Percentiles rank a stretch among this genome's conserved stretches.
Conservation (phyloP, 2,113 vertebrate genomes). For the Catharus minimus region DNA sequence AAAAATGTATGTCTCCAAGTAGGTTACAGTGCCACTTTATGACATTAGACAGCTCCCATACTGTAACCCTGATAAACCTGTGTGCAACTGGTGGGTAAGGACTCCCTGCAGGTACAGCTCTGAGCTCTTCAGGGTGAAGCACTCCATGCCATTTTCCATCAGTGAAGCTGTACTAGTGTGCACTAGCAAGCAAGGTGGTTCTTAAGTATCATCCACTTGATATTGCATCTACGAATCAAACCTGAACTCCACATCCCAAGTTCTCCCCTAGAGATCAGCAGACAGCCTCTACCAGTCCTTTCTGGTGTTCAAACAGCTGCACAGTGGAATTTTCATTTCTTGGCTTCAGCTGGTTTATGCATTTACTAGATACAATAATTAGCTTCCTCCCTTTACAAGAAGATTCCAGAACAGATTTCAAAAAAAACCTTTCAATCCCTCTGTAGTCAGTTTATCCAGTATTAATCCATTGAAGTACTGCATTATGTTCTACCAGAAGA, state of each 20-base stretch:
- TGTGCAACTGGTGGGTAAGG: neutral
- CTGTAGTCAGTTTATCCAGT: neutral
- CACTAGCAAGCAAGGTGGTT: neutral
- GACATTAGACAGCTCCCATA: neutral
- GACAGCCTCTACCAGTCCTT: neutral
- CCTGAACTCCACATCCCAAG: neutral
- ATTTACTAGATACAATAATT: neutral
- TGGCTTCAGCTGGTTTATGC: neutral
- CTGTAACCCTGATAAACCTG: neutral
- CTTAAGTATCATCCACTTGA: neutral
- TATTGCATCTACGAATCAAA: neutral
- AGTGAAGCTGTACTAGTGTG: neutral
- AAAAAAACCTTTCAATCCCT: neutral
- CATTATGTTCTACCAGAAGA: slow-evolving; percentile 10
- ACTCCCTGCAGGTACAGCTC: neutral
- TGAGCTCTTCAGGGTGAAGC: neutral
- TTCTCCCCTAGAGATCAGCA: neutral
- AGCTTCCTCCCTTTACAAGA: neutral
- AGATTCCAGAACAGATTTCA: slow-evolving; percentile 18
- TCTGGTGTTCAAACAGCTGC: neutral
- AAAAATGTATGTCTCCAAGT: neutral
- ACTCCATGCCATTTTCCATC: neutral
- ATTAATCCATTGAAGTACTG: slow-evolving; percentile 19
- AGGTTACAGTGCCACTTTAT: neutral
- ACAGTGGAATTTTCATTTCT: neutral